Percentiles rank a stretch among this genome's conserved stretches.
Conservation (phyloP, 2,888 invertebrate genomes). For the Caenorhabditis sinica region DNA sequence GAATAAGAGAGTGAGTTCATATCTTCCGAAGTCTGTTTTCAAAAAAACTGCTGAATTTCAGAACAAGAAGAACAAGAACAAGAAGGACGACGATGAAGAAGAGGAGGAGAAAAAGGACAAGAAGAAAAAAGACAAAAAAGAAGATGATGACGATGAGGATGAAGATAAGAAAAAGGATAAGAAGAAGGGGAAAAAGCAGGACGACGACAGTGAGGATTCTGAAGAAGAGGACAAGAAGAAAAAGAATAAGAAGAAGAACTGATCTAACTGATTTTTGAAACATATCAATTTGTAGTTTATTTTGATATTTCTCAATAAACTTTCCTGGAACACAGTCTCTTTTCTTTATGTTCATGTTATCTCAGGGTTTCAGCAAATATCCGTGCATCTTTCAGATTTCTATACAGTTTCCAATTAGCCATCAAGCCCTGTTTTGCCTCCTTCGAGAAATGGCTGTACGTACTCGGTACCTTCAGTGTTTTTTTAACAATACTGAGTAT, state of each 20-base stretch:
- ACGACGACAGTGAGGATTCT: constrained; percentile 7
- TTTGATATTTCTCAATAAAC: not conserved
- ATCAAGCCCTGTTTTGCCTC: too few relatives aligned
- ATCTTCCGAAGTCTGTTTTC: too few relatives aligned
- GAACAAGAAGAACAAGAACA: constrained; percentile 34
- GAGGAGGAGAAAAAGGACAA: constrained; percentile 24
- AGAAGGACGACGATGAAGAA: constrained; percentile 33
- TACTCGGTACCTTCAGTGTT: too few relatives aligned
- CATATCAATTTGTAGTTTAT: not conserved
- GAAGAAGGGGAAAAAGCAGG: constrained; percentile 16
- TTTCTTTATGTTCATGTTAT: too few relatives aligned
- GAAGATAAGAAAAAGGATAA: constrained; percentile 1
- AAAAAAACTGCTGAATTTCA: not conserved
- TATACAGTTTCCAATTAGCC: too few relatives aligned
- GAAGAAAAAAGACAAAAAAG: constrained; percentile 24
- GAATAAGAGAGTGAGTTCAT: constrained; percentile 35
- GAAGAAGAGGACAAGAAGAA: constrained; percentile 31
- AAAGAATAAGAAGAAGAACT: constrained; percentile 25
- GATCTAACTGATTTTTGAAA: not conserved
- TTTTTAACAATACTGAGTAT: too few relatives aligned
- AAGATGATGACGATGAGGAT: constrained; percentile 5
- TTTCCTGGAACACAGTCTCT: too few relatives aligned
- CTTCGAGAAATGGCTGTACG: too few relatives aligned
- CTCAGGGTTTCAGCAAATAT: too few relatives aligned
- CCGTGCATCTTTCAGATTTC: too few relatives aligned